phyloP scores from a whole-genome alignment of 2,113 vertebrate genomes.

The Lepus americanus region DNA sequence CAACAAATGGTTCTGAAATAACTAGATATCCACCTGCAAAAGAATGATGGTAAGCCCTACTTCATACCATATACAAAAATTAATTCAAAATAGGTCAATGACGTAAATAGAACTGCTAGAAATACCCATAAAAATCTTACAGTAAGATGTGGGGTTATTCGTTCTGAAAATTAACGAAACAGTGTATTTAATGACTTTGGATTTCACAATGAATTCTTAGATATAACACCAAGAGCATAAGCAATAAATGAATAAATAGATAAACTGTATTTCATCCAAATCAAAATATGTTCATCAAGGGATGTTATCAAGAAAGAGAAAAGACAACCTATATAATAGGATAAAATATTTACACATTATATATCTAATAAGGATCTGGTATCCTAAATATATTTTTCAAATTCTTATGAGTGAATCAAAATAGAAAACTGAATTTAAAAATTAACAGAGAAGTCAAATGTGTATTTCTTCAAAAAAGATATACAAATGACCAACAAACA shows the following conservation, averaged over 20 bases:
- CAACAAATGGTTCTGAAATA: neutral
- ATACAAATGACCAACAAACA: neutral
- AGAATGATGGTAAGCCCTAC: neutral
- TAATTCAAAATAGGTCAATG: neutral
- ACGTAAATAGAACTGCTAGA: neutral
- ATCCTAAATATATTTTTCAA: constrained; percentile 17
- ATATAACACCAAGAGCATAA: neutral
- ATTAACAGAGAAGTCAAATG: neutral
- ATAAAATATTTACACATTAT: neutral
- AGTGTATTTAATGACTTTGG: neutral
- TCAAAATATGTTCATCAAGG: constrained; percentile 5
- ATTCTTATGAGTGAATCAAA: neutral
- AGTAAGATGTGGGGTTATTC: neutral
- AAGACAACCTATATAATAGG: neutral
- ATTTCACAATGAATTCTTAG: neutral
- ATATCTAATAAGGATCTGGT: neutral
- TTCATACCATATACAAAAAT: neutral
- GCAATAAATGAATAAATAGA: neutral
- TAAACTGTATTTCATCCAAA: neutral
- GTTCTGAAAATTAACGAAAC: too few species aligned
- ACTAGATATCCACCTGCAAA: neutral
- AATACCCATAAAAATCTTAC: neutral
- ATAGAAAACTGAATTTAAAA: constrained; percentile 7
- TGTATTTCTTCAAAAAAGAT: neutral
- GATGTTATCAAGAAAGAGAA: neutral